phyloP scores from a whole-genome alignment of 2,888 invertebrate genomes.

The Aricia artaxerxes region DNA sequence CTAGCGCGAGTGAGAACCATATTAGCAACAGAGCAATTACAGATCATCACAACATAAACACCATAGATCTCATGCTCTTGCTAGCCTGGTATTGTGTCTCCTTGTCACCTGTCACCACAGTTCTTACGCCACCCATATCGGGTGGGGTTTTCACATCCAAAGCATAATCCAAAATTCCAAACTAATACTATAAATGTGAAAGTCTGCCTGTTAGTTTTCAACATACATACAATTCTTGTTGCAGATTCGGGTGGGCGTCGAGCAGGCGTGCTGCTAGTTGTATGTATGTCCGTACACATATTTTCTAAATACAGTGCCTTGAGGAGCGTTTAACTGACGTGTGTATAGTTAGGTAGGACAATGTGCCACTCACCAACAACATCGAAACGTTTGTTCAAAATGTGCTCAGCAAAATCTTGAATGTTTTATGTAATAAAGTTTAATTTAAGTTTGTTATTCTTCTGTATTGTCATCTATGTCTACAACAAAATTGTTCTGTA shows the following conservation, averaged over 20 bases:
- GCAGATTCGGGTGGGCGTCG: constrained; percentile 58
- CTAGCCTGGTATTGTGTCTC: too few relatives aligned
- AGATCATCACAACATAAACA: too few relatives aligned
- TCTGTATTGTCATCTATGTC: not conserved
- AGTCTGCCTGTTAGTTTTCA: not conserved
- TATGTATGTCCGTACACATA: constrained; percentile 58
- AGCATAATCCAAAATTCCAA: too few relatives aligned
- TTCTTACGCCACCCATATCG: too few relatives aligned
- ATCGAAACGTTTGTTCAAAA: constrained; percentile 19
- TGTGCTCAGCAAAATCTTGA: constrained; percentile 3
- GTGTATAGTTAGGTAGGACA: constrained; percentile 48
- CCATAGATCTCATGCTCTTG: too few relatives aligned
- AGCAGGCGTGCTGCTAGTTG: constrained; percentile 47
- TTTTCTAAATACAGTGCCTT: constrained; percentile 76
- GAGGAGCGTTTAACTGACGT: constrained; percentile 60
- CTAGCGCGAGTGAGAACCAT: too few relatives aligned
- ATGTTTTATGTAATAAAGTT: not conserved
- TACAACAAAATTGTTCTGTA: not conserved
- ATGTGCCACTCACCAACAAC: constrained; percentile 37
- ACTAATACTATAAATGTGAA: not conserved
- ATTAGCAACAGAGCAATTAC: too few relatives aligned
- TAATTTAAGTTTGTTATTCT: not conserved
- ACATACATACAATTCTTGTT: not conserved
- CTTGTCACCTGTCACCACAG: not conserved
- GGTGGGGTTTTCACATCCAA: too few relatives aligned